phyloP scores from a whole-genome alignment of 2,888 invertebrate species.

The Podotricha telesiphe region DNA sequence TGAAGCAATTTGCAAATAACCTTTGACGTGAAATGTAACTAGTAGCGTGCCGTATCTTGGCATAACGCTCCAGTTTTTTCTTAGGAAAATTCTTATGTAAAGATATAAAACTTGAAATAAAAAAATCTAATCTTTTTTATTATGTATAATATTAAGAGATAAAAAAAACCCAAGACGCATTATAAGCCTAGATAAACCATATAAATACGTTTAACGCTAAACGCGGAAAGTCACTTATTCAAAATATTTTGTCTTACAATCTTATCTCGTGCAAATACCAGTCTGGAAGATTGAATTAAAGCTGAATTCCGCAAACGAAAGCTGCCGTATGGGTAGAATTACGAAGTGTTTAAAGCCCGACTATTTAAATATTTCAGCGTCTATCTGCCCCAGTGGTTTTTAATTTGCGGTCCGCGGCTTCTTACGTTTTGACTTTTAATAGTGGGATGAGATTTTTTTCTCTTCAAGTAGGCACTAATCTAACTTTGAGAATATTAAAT shows the following conservation, averaged over 20 bases:
- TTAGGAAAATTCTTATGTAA: not conserved
- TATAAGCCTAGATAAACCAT: too few species aligned
- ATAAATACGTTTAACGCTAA: not conserved
- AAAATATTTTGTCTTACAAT: conserved; percentile 25
- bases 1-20: conserved; percentile 5
- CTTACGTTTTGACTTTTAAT: not conserved
- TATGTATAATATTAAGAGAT: too few species aligned
- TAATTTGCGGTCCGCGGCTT: conserved; percentile 13
- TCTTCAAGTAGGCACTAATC: not conserved
- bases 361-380: conserved; percentile 49
- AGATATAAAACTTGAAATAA: not conserved
- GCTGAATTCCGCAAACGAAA: conserved; percentile 40
- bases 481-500: not conserved
- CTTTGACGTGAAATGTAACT: conserved; percentile 5
- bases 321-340: conserved; percentile 42
- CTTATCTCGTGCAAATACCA: conserved; percentile 32
- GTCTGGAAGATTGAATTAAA: conserved; percentile 42
- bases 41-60: conserved; percentile 11
- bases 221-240: not conserved
- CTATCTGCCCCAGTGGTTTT: conserved; percentile 33
- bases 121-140: too few species aligned
- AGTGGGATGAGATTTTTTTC: not conserved
- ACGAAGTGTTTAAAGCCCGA: conserved; percentile 45
- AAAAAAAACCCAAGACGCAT: too few species aligned
- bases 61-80: not conserved